phyloP scores from a whole-genome alignment of 92 coral and sea anemone species.

The Desmophyllum pertusum region DNA sequence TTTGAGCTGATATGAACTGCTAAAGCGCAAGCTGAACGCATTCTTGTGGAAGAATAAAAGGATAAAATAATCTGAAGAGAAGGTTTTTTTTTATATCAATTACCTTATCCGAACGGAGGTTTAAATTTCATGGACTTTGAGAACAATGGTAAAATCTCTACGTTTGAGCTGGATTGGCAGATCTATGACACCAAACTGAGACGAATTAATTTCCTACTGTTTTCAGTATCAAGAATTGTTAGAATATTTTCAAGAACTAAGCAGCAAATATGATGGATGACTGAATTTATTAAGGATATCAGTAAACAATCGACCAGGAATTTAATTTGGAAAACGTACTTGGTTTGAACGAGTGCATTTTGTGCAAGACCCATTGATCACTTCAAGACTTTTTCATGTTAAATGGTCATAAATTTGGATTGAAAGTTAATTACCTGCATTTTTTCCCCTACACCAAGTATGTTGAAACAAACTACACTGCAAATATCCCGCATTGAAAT shows the following conservation, averaged over 20 bases:
- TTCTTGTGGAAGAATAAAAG: not conserved
- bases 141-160: not conserved
- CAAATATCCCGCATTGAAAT: too few species aligned
- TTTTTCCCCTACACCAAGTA: not conserved
- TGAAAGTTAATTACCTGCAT: conserved; percentile 17
- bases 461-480: not conserved
- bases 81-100: not conserved
- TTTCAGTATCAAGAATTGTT: not conserved
- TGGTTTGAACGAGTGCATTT: not conserved
- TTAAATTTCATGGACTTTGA: not conserved
- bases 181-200: not conserved
- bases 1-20: too few species aligned
- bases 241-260: conserved; percentile 1
- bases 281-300: conserved; percentile 7
- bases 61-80: not conserved
- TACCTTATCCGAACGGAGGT: not conserved
- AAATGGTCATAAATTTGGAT: not conserved
- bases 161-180: conserved; percentile 6
- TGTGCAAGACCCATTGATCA: conserved; percentile 17
- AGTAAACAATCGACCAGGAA: not conserved
- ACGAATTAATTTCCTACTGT: not conserved
- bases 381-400: conserved; percentile 2
- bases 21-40: not conserved
- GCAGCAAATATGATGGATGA: too few species aligned
- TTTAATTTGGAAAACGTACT: conserved; percentile 8